Evolutionary conservation across 2,113 vertebrate species (phyloP), one percentile per base, ranked within the genome.

Genomic region (Lepus europaeus): DNA sequence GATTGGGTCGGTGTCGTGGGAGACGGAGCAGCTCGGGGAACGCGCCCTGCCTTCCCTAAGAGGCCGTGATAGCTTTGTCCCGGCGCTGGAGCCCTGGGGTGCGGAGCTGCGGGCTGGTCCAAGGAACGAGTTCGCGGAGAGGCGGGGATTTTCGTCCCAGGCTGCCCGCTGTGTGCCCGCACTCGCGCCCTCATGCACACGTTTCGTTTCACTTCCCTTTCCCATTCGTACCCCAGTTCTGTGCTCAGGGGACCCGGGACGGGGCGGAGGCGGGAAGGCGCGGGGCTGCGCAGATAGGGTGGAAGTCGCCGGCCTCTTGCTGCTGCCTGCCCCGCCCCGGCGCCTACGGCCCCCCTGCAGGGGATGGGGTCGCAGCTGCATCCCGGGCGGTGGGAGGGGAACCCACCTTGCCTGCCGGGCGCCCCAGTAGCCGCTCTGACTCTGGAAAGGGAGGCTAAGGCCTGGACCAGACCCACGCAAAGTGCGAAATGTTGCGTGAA

Each of bases 1-100:
- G 73, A 90, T 77, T 4, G 83, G 78, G 95, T 72, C 23, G 31
- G 7, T n/a, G 25, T 82, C 0, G 11, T 70, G 31, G 87, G 66
- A 79, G 51, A 59, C 66, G 0, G 22, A 7, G 22, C 63, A 69
- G 59, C 49, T 29, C 19, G 0, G 80, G 74, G 29, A 31, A 49
- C 17, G 49, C 92, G 61, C 87, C 31, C 33, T 0, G 70, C 31
- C 39, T 64, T 25, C 6, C 27, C 49, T 0, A 61, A 16, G 95
- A 94, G 93, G 90, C 96, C 87, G 92, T 63, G 59, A 85, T 56
- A 91, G 95, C 95, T 94, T 94, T 91, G 96, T 96, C 96, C 96
- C 89, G 22, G 84, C 39, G 90, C 87, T 0, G 14, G 33, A 93
- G 88, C 87, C 82, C 27, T 1, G 22, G 86, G 27, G 92, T 77